These are phyloP conservation scores for Elachura formosa DNA, from an alignment of 2,113 vertebrate genomes.

Conservation along the genomic window DNA sequence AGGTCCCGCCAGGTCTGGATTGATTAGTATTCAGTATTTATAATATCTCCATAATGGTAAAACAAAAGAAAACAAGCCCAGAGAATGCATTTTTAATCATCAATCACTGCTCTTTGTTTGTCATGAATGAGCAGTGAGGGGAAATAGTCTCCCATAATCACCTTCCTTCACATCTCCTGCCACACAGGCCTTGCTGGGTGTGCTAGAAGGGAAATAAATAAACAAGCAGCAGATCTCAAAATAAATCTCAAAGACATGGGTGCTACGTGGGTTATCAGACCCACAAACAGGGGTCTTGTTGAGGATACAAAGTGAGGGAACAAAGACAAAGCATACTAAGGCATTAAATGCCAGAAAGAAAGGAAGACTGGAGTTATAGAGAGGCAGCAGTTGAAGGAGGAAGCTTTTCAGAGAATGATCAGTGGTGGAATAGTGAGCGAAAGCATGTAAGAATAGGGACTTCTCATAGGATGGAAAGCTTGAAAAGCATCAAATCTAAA, in stretches of 20 bases:
- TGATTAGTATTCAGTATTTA: slow-evolving; percentile 85
- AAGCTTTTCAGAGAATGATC: neutral
- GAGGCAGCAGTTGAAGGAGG: neutral
- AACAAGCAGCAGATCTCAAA: slow-evolving; percentile 71
- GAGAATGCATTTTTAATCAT: slow-evolving; percentile 87
- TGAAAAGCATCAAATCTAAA: neutral
- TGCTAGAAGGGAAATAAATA: slow-evolving; percentile 79
- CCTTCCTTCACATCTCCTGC: slow-evolving; percentile 75
- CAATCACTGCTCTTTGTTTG: slow-evolving; percentile 87
- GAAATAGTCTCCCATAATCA: slow-evolving; percentile 82
- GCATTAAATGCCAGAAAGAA: neutral
- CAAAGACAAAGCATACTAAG: neutral
- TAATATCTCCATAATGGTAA: slow-evolving; percentile 84
- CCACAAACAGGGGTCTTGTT: neutral
- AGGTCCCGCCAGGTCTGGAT: slow-evolving; percentile 76
- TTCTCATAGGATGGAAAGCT: neutral
- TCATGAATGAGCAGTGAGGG: slow-evolving; percentile 79
- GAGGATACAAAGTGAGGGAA: neutral
- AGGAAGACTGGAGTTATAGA: neutral
- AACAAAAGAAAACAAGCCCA: slow-evolving; percentile 84
- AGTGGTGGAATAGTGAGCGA: neutral
- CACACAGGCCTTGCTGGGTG: slow-evolving; percentile 66
- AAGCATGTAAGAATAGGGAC: neutral
- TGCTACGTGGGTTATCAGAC: slow-evolving; percentile 70
- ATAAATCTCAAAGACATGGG: slow-evolving; percentile 72